A percentile compares a stretch with the other conserved stretches of the same genome.
phyloP scores from a whole-genome alignment of 2,113 vertebrate species.

The Excalfactoria chinensis region DNA sequence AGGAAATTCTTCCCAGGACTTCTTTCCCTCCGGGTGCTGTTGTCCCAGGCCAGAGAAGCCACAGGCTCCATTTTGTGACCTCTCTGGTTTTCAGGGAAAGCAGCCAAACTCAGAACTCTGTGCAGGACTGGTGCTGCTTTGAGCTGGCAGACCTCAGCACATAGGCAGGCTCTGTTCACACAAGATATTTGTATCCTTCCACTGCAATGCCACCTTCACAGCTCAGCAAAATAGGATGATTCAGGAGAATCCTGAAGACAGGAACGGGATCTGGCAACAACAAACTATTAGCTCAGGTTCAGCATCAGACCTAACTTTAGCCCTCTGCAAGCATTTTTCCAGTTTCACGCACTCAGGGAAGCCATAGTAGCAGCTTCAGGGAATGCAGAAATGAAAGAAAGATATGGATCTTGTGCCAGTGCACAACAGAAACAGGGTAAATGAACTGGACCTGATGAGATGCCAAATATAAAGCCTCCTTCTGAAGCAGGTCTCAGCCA shows the following conservation, averaged over 20 bases:
- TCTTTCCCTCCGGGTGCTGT: background rate
- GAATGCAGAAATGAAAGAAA: background rate
- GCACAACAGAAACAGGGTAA: background rate
- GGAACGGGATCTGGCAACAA: background rate
- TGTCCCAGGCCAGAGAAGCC: background rate
- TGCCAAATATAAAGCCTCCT: background rate
- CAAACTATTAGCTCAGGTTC: too few relatives aligned
- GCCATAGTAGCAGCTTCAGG: background rate
- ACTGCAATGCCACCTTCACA: background rate
- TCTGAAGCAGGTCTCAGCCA: background rate
- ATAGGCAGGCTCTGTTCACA: background rate
- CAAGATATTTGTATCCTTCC: background rate
- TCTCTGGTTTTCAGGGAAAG: background rate
- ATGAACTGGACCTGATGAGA: background rate
- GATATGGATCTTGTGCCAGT: rapidly evolving
- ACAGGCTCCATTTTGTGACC: background rate
- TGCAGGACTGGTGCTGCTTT: background rate
- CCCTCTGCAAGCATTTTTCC: background rate
- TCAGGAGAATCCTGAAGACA: background rate
- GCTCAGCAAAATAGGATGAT: background rate
- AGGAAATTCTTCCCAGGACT: conserved; percentile 14
- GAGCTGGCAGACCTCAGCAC: background rate
- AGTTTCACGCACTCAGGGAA: background rate
- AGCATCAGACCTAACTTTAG: background rate
- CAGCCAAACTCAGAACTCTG: background rate